These are phyloP conservation scores for Drosophila takahashii DNA, from an alignment of 1,140 invertebrate genomes.

Conservation along the genomic window DNA sequence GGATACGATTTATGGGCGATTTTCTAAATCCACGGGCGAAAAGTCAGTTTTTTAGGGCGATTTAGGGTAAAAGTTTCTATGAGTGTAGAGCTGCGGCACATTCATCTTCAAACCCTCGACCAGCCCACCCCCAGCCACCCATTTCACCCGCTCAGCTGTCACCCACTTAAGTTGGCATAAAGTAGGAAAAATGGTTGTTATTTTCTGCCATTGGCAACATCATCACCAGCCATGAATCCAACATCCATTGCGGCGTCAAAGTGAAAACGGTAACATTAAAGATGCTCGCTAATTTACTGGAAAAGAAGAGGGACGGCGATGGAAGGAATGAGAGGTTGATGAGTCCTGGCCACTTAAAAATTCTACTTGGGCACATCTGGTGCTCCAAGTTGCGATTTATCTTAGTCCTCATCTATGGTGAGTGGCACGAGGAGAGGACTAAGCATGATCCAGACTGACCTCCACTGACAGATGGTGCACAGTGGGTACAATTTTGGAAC, in stretches of 20 bases:
- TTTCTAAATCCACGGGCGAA: no score
- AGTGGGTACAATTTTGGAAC: background rate
- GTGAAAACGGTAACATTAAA: constrained; percentile 61
- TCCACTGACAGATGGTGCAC: constrained; percentile 19
- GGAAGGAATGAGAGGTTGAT: constrained; percentile 5
- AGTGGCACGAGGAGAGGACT: background rate
- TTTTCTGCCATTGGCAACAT: constrained; percentile 62
- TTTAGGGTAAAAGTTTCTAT: no score
- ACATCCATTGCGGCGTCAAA: constrained; percentile 52
- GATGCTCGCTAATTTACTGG: constrained; percentile 62
- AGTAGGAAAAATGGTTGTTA: constrained; percentile 75
- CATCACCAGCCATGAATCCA: constrained; percentile 56
- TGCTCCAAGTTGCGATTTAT: constrained; percentile 46
- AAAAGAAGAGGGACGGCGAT: background rate
- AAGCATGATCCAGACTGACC: constrained; percentile 23
- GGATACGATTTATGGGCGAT: no score
- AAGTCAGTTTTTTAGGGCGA: no score
- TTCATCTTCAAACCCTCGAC: constrained; percentile 74
- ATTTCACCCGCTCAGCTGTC: constrained; percentile 41
- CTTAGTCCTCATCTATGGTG: constrained; percentile 7
- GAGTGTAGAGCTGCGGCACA: constrained; percentile 82
- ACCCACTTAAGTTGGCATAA: constrained; percentile 81
- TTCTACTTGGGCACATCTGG: constrained; percentile 70
- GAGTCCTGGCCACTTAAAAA: constrained; percentile 60
- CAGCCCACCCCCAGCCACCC: constrained; percentile 2